Evolutionary conservation across 2,113 vertebrate species (phyloP).

Genomic region (Corvus cornix): DNA sequence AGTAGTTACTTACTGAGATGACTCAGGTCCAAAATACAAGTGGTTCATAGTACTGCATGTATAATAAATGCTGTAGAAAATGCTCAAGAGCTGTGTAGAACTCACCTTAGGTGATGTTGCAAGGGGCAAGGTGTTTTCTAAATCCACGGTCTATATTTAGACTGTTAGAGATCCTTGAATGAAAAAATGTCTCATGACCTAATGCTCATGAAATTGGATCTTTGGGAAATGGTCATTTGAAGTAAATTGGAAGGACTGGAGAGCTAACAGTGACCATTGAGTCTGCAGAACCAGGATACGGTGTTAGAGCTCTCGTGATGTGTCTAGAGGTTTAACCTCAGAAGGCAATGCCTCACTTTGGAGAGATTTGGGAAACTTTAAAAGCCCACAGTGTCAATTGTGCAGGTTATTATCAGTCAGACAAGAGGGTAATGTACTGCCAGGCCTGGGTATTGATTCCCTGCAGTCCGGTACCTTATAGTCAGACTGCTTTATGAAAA

Average conservation of each 20-base stretch:
- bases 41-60: not conserved
- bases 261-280: not conserved
- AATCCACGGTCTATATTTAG: rapidly evolving
- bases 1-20: not conserved
- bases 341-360: not conserved
- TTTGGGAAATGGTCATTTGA: not conserved
- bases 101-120: not conserved
- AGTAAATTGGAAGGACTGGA: not conserved
- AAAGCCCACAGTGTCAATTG: not conserved
- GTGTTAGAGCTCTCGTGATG: not conserved
- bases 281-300: not conserved
- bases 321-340: not conserved
- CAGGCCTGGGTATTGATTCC: not conserved
- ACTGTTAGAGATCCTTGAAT: not conserved
- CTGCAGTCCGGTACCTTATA: rapidly evolving
- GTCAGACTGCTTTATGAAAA: not conserved
- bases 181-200: not conserved
- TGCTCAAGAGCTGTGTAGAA: not conserved
- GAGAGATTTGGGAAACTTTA: not conserved
- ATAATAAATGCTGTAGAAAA: not conserved
- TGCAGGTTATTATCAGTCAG: not conserved
- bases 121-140: not conserved
- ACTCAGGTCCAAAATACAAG: not conserved
- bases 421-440: not conserved
- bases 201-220: not conserved